Conservation (phyloP, 2,888 invertebrate species). For the Dysmachus trigonus region DNA sequence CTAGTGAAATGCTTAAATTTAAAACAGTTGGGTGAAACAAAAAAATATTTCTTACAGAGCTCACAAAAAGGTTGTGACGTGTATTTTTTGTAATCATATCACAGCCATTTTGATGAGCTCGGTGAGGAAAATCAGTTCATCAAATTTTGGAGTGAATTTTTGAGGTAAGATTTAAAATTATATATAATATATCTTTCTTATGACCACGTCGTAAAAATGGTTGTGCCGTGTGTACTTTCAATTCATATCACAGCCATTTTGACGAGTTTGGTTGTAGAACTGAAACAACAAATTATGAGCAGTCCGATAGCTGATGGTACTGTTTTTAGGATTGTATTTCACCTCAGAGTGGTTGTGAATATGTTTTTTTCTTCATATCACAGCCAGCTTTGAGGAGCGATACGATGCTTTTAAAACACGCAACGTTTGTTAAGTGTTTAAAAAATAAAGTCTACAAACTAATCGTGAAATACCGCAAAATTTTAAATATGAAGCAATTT, state of each 20-base stretch:
- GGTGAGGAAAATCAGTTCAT: neutral
- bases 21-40: neutral
- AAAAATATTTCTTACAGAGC: slow-evolving; percentile 26
- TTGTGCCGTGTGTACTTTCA: slow-evolving; percentile 61
- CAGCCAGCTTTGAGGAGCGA: slow-evolving; percentile 99
- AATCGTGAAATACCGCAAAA: too few relatives aligned
- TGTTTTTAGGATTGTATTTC: slow-evolving; percentile 58
- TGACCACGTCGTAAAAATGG: slow-evolving; percentile 56
- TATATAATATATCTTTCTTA: neutral
- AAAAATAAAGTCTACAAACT: too few relatives aligned
- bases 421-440: neutral
- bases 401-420: slow-evolving; percentile 55
- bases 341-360: slow-evolving; percentile 94
- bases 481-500: too few relatives aligned
- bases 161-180: neutral
- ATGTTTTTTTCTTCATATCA: slow-evolving; percentile 81
- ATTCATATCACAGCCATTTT: slow-evolving; percentile 65
- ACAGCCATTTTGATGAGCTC: slow-evolving; percentile 50
- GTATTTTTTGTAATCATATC: slow-evolving; percentile 43
- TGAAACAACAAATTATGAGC: slow-evolving; percentile 31
- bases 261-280: slow-evolving; percentile 64
- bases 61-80: slow-evolving; percentile 51
- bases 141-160: neutral
- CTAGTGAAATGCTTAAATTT: neutral
- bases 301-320: neutral